phyloP scores from a whole-genome alignment of 2,888 invertebrate genomes.

The Brachylomia viminalis region DNA sequence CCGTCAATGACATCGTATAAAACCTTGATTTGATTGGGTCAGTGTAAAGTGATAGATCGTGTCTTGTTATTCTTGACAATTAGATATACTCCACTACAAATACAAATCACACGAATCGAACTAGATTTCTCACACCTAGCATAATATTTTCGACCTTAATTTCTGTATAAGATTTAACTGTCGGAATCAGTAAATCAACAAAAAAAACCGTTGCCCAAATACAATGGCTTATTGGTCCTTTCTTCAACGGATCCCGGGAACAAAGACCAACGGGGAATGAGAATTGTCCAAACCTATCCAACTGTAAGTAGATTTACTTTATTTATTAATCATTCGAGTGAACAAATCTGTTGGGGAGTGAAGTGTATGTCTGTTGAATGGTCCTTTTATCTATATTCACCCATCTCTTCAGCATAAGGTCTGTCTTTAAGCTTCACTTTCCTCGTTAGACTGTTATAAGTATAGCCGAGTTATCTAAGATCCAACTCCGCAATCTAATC shows the following conservation, averaged over 20 bases:
- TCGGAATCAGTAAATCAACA: conserved; percentile 23
- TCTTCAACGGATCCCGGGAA: conserved; percentile 20
- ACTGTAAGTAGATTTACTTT: conserved; percentile 39
- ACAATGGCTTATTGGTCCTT: conserved; percentile 41
- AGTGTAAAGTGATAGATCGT: conserved; percentile 49
- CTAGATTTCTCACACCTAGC: conserved; percentile 1
- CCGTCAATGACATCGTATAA: conserved; percentile 43
- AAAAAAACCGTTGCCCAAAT: conserved; percentile 40
- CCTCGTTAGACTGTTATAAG: conserved; percentile 3
- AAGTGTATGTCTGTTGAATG: conserved; percentile 15
- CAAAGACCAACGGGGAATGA: conserved; percentile 27
- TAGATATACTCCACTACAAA: conserved; percentile 13
- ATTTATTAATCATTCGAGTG: conserved; percentile 42
- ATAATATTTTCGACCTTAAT: not conserved
- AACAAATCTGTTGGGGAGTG: not conserved
- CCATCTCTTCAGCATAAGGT: not conserved
- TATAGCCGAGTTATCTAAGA: conserved; percentile 19
- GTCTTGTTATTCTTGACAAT: conserved; percentile 14
- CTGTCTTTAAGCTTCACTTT: conserved; percentile 2
- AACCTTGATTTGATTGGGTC: conserved; percentile 55
- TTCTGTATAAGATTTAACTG: not conserved
- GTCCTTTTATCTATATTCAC: no score
- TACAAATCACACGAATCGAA: not conserved
- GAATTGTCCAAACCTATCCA: conserved; percentile 41
- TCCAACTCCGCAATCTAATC: conserved; percentile 42